These are phyloP conservation scores for Gibbula magus DNA, from an alignment of 2,888 invertebrate genomes.

Conservation along the genomic window DNA sequence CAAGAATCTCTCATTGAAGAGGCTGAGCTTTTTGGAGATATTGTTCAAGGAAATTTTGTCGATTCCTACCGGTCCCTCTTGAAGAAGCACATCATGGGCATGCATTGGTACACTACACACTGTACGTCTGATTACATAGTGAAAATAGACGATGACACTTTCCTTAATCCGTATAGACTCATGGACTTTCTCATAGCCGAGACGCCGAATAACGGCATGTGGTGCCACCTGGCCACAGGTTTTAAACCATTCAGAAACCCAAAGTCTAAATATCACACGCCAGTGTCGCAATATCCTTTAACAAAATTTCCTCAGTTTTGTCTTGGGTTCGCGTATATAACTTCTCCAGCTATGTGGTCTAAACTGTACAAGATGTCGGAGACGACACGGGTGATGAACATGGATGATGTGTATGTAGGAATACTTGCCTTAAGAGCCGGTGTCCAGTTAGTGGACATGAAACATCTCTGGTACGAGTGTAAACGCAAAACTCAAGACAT, in stretches of 20 bases:
- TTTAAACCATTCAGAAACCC: not conserved
- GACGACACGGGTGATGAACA: not conserved
- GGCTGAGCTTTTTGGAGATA: not conserved
- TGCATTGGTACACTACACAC: not conserved
- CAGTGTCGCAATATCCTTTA: not conserved
- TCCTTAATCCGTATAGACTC: not conserved
- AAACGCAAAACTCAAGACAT: not conserved
- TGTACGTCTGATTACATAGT: not conserved
- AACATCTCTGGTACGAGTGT: not conserved
- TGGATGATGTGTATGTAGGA: constrained; percentile 2
- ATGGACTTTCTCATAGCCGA: not conserved
- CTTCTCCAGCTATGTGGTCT: not conserved
- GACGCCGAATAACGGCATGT: not conserved
- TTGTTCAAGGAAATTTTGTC: not conserved
- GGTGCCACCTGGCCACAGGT: not conserved
- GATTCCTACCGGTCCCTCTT: not conserved
- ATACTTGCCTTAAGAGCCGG: not conserved
- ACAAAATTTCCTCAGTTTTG: not conserved
- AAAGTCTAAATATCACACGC: not conserved
- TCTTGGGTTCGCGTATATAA: not conserved
- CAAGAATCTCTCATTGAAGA: not conserved
- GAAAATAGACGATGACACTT: not conserved
- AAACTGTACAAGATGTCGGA: not conserved
- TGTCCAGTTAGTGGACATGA: not conserved
- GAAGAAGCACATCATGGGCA: not conserved